phyloP scores from a whole-genome alignment of 2,888 invertebrate species.

The Epinotia ramella region DNA sequence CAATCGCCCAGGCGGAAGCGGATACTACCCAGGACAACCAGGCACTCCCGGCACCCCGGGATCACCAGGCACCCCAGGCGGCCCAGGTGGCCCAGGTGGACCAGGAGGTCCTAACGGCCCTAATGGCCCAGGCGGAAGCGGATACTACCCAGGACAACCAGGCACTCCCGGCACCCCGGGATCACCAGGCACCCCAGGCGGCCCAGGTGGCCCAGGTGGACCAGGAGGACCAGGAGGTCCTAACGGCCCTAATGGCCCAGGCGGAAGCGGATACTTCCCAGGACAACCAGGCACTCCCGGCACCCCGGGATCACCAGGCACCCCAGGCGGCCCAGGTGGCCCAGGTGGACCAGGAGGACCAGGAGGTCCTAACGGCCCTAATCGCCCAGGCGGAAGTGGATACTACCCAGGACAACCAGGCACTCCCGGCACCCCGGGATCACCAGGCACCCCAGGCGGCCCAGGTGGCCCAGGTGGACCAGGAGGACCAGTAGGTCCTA shows the following conservation, averaged over 20 bases:
- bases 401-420: no score
- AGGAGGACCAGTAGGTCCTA: no score
- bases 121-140: constrained; percentile 54
- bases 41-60: constrained; percentile 43
- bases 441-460: no score
- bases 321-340: constrained; percentile 19
- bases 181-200: constrained; percentile 48
- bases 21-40: constrained; percentile 25
- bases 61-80: constrained; percentile 47
- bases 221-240: constrained; percentile 50
- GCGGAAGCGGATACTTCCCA: no score
- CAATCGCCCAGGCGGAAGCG: constrained; percentile 16
- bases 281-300: constrained; percentile 2
- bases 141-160: no score
- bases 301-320: constrained; percentile 47
- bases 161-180: no score
- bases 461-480: no score
- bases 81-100: constrained; percentile 66
- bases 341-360: constrained; percentile 43
- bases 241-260: no score
- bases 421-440: no score
- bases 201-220: no score
- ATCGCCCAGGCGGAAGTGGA: no score
- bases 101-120: constrained; percentile 73
- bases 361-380: no score